These are phyloP conservation scores for Muricea muricata DNA, from an alignment of 92 coral and sea anemone species.

Conservation along the genomic window DNA sequence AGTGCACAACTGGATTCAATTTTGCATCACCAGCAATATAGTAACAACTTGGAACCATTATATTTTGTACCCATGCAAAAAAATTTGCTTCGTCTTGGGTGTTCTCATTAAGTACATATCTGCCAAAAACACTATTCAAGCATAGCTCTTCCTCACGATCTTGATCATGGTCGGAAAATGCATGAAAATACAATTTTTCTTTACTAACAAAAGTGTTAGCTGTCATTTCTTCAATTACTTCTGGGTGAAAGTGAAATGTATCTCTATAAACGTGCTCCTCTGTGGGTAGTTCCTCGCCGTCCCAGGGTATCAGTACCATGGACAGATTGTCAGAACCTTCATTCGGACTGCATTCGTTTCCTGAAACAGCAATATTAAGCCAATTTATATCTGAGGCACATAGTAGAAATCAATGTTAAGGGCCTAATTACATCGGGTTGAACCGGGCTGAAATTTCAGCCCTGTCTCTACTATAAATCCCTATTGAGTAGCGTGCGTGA, in stretches of 20 bases:
- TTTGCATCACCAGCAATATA: not conserved
- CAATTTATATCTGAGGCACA: too few species aligned
- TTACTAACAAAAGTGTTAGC: not conserved
- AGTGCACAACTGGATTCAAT: constrained; percentile 6
- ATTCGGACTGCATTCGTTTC: not conserved
- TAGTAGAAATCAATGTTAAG: too few species aligned
- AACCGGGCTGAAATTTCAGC: too few species aligned
- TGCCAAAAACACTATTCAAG: not conserved
- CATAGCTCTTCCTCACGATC: not conserved
- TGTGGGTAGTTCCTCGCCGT: not conserved
- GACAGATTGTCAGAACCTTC: not conserved
- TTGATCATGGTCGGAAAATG: not conserved
- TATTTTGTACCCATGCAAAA: constrained; percentile 12
- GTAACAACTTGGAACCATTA: not conserved
- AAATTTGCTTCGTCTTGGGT: not conserved
- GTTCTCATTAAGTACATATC: not conserved
- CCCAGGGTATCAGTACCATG: constrained; percentile 10
- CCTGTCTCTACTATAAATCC: too few species aligned
- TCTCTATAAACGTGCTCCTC: not conserved
- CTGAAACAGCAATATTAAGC: too few species aligned
- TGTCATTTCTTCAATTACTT: not conserved
- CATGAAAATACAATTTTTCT: constrained; percentile 17
- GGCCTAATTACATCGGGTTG: too few species aligned
- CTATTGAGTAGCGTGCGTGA: too few species aligned
- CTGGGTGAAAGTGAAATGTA: constrained; percentile 20